phyloP scores from a whole-genome alignment of 1,140 invertebrate genomes.

The Trachelipus rathkii region DNA sequence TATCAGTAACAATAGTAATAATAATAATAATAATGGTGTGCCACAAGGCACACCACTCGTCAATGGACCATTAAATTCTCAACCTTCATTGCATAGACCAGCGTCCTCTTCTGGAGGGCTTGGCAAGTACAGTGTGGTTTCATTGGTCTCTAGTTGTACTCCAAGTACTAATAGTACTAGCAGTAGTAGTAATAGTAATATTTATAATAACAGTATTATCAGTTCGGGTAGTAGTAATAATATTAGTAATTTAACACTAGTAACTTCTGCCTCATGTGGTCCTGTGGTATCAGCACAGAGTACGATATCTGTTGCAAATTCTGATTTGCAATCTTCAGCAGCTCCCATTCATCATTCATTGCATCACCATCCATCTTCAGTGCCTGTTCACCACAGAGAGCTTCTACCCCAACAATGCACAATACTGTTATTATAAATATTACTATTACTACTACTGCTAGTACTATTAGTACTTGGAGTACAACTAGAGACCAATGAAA shows the following conservation, averaged over 20 bases:
- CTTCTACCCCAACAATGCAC: conserved; percentile 25
- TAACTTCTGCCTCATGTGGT: not conserved
- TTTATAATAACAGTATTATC: conserved; percentile 33
- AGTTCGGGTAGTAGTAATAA: conserved; percentile 25
- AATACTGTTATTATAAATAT: conserved; percentile 34
- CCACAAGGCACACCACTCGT: not conserved
- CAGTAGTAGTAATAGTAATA: conserved; percentile 32
- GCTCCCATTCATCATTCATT: not conserved
- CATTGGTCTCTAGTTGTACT: conserved; percentile 22
- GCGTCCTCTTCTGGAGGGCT: conserved; percentile 3
- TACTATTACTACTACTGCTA: conserved; percentile 33
- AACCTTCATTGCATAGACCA: conserved; percentile 17
- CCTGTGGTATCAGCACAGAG: not conserved
- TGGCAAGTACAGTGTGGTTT: conserved; percentile 28
- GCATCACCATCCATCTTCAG: not conserved
- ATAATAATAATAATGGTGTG: not conserved
- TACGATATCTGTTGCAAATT: no score
- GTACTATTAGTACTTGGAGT: conserved; percentile 19
- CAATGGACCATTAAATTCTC: not conserved
- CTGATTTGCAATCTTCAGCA: not conserved
- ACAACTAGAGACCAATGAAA: conserved; percentile 27
- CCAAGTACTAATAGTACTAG: conserved; percentile 25
- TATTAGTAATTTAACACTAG: no score
- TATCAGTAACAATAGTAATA: not conserved
- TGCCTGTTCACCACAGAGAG: not conserved